Conservation (phyloP, 2,113 vertebrate species). For the Pteruthius melanotis region DNA sequence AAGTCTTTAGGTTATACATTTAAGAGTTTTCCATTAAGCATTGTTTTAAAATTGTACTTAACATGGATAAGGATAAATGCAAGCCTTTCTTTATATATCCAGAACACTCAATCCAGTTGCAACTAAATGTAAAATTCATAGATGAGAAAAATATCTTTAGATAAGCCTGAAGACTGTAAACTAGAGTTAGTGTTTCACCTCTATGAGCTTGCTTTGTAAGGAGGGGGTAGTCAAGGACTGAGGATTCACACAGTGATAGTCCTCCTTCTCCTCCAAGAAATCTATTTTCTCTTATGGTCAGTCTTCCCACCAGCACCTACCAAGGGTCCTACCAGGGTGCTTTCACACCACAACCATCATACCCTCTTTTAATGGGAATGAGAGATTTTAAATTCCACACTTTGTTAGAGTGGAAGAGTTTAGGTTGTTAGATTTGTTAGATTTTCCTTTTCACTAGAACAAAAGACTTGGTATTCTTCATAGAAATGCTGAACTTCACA, state of each 20-base stretch:
- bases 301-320: not conserved
- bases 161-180: not conserved
- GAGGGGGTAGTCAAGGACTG: not conserved
- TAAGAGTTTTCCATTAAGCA: not conserved
- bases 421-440: no score
- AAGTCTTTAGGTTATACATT: not conserved
- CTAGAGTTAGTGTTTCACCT: not conserved
- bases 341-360: not conserved
- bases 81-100: not conserved
- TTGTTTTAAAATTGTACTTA: not conserved
- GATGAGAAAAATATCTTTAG: not conserved
- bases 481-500: not conserved
- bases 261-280: not conserved
- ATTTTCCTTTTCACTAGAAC: not conserved
- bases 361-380: not conserved
- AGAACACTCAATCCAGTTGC: not conserved
- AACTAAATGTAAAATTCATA: not conserved
- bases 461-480: not conserved
- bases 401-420: not conserved
- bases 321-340: fast-evolving
- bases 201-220: not conserved
- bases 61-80: not conserved
- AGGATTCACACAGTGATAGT: not conserved
- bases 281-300: not conserved
- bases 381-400: not conserved